phyloP scores from a whole-genome alignment of 2,797 vertebrate species.

The Atherinosoma microstoma region DNA sequence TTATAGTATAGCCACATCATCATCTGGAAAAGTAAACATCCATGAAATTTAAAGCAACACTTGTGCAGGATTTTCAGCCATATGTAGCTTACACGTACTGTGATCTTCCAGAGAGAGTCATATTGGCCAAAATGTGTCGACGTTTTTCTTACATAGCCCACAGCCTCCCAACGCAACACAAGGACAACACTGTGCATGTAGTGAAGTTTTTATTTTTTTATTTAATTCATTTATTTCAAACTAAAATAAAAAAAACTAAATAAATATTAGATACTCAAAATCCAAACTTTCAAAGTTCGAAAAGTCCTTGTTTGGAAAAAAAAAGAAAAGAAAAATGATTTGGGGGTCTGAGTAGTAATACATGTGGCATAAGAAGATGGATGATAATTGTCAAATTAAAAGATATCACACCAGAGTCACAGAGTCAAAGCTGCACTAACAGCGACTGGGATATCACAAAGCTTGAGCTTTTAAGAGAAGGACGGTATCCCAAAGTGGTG shows the following conservation, averaged over 20 bases:
- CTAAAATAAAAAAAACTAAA: no score
- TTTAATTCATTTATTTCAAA: no score
- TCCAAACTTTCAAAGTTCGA: no score
- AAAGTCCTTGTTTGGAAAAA: not conserved
- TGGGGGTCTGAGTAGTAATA: not conserved
- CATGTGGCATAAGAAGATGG: not conserved
- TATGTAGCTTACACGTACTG: not conserved
- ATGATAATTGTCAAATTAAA: not conserved
- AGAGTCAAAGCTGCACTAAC: not conserved
- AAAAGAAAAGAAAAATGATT: not conserved
- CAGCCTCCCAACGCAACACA: not conserved
- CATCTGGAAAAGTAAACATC: not conserved
- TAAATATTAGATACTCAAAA: no score
- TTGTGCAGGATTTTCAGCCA: not conserved
- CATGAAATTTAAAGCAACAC: not conserved
- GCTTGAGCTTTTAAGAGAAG: conserved; percentile 5
- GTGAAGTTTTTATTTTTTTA: not conserved
- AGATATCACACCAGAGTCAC: not conserved
- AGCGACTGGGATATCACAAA: conserved; percentile 16
- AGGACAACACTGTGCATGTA: not conserved
- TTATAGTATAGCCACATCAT: not conserved
- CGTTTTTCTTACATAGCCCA: not conserved
- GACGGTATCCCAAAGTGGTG: conserved; percentile 21
- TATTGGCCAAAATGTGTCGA: not conserved
- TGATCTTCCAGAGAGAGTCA: not conserved